A percentile compares a stretch with the other conserved stretches of the same genome.
These are phyloP conservation scores for Acrocephalus arundinaceus DNA, from an alignment of 2,113 vertebrate genomes.

Conservation along the genomic window DNA sequence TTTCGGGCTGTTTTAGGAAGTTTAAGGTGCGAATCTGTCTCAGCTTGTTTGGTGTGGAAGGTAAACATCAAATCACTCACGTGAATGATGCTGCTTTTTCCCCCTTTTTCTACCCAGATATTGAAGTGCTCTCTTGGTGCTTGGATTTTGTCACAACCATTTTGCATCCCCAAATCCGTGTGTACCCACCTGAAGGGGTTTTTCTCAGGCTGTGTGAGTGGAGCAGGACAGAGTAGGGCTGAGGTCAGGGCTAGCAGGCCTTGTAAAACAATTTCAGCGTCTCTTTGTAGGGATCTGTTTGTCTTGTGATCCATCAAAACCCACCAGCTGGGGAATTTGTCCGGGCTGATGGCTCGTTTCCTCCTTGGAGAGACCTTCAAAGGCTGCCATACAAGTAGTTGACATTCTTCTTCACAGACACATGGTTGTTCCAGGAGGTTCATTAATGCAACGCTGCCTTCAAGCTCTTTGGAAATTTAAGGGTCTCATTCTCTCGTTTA, in stretches of 20 bases:
- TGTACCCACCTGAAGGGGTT: neutral
- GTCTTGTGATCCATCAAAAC: neutral
- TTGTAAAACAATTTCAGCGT: neutral
- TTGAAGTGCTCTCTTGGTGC: neutral
- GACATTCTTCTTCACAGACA: neutral
- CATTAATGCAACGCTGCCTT: neutral
- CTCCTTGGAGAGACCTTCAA: conserved; percentile 4
- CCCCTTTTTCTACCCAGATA: neutral
- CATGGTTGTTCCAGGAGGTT: neutral
- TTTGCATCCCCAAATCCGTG: neutral
- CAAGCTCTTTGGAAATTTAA: neutral
- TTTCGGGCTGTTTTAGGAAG: neutral
- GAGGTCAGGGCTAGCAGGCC: neutral
- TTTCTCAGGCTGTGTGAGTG: neutral
- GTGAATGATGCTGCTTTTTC: neutral
- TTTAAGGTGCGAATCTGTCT: neutral
- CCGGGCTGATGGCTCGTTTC: neutral
- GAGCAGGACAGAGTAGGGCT: neutral
- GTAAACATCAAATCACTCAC: neutral
- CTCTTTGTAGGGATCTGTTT: neutral
- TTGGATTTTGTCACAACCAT: neutral
- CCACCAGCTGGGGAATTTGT: neutral
- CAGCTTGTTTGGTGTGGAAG: conserved; percentile 41
- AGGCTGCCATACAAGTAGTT: neutral
- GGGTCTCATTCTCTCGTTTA: neutral